Evolutionary conservation across 2,888 invertebrate genomes (phyloP), one percentile per base, ranked within the genome.

Genomic region (Acronicta leporina): DNA sequence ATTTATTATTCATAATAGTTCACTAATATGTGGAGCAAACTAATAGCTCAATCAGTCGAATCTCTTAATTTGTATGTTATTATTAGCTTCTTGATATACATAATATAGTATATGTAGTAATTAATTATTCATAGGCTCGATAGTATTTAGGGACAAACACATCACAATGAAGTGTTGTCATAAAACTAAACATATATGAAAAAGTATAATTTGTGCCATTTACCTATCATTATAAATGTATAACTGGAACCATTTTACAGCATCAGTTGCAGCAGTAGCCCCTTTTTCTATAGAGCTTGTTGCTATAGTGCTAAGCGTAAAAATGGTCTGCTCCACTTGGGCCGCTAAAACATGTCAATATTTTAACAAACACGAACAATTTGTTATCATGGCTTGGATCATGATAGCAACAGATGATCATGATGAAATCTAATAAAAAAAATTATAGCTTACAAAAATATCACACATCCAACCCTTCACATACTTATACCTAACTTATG

Each of bases 231-330:
- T 97, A 87, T 98, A 98, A 73, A 99, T 97, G 85, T 99, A 99
- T 0, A 99, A 95, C 89, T 99, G 98, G 86, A 98, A 98, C 98
- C 98, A 99, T 85, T 97, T 97, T 15, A 96, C 92, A 0, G 96
- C 96, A 13, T 95, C 87, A 0, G 98, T 98, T 1, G 97, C 97
- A 0, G 96, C 97, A 62, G 94, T 86, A 0, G 98, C 97, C 1
- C 99, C 96, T 86, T 98, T 98, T 90, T 99, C 99, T 52, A 99
- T 96, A 42, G 98, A 97, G 74, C 96, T 96, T 0, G 98, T 99
- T 0, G 98, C 95, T 64, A 98, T 95, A 0, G 98, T 99, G 74
- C 98, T 98, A 54, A 98, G 91, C 20, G 96, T 98, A 85, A 96
- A 98, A 67, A 98, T 95, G 0, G 97, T 96, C 0, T 96, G 96